Evolutionary conservation across 2,113 vertebrate genomes (phyloP).

Genomic region (Psophia crepitans): DNA sequence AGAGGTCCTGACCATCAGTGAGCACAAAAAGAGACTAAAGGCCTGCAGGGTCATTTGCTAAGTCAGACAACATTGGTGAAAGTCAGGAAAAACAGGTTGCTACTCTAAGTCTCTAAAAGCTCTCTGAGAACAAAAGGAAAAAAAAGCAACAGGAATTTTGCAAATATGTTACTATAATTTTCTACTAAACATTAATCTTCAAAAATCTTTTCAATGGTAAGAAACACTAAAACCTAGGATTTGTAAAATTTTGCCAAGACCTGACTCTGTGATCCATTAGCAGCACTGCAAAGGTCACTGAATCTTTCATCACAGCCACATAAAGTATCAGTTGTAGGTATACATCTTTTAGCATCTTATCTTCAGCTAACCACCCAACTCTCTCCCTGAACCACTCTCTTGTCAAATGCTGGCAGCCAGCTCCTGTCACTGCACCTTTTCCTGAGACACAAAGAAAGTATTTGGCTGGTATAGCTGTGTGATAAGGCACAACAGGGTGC

Average conservation of each 20-base stretch:
- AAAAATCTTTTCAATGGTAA: background rate
- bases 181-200: background rate
- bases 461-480: background rate
- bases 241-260: background rate
- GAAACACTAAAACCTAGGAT: background rate
- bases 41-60: background rate
- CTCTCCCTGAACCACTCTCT: background rate
- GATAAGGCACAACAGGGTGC: background rate
- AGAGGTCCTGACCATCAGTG: background rate
- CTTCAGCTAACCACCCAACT: background rate
- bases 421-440: background rate
- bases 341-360: background rate
- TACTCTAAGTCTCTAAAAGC: background rate
- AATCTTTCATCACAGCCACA: background rate
- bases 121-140: background rate
- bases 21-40: background rate
- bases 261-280: background rate
- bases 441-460: background rate
- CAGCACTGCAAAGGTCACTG: background rate
- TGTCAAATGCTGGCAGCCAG: background rate
- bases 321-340: background rate
- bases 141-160: background rate
- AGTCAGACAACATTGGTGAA: background rate
- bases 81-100: background rate
- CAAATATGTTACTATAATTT: background rate